Percentiles rank a stretch among this genome's conserved stretches.
These are phyloP conservation scores for Shinisaurus crocodilurus DNA, from an alignment of 2,113 vertebrate species.

Conservation along the genomic window DNA sequence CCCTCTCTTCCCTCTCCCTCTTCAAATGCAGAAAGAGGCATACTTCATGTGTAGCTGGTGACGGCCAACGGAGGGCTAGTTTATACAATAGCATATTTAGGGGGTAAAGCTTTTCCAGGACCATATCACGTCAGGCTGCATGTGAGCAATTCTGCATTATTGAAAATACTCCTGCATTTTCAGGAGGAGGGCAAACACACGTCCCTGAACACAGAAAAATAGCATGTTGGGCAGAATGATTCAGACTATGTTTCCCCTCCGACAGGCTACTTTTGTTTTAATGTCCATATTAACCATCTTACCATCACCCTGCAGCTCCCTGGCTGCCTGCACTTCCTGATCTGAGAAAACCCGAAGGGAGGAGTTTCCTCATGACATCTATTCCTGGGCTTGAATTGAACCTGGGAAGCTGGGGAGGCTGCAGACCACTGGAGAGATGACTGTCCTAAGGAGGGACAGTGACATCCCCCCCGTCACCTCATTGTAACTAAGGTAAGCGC, in stretches of 20 bases:
- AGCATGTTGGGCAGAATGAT: too few relatives aligned
- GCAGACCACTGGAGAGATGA: too few relatives aligned
- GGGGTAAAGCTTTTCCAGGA: neutral
- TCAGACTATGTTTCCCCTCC: neutral
- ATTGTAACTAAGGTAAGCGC: neutral
- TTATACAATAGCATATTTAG: neutral
- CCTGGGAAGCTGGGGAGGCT: too few relatives aligned
- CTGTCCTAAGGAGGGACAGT: too few relatives aligned
- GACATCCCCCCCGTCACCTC: too few relatives aligned
- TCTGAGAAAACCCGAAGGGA: too few relatives aligned
- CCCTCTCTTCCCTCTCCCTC: constrained; percentile 2
- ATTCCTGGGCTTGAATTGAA: too few relatives aligned
- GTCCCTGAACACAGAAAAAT: too few relatives aligned
- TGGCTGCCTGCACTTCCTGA: too few relatives aligned
- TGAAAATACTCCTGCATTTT: neutral
- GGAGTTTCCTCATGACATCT: too few relatives aligned
- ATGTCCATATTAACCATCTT: too few relatives aligned
- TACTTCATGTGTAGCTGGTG: neutral
- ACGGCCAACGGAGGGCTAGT: neutral
- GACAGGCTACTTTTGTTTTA: neutral
- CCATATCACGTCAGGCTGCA: neutral
- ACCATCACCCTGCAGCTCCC: too few relatives aligned
- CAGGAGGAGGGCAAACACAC: neutral
- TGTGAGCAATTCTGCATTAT: neutral
- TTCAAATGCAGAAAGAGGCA: accelerated